Conservation (phyloP, 2,888 invertebrate species). For the Urechis unicinctus region DNA sequence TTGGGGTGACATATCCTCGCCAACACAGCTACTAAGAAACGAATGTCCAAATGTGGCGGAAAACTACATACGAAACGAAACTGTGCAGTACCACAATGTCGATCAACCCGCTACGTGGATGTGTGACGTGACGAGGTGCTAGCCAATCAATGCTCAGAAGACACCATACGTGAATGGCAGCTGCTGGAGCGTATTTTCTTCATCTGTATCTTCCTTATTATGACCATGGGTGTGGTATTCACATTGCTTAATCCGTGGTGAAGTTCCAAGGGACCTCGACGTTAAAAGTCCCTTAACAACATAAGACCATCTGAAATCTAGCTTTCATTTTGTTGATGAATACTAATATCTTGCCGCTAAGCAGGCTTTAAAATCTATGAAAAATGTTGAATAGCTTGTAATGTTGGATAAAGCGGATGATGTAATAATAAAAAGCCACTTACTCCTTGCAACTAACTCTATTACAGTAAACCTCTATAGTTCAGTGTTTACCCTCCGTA, state of each 20-base stretch:
- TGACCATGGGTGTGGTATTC: constrained; percentile 11
- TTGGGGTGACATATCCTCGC: constrained; percentile 3
- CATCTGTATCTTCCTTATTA: constrained; percentile 12
- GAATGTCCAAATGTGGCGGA: neutral
- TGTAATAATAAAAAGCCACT: no score
- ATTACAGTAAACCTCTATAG: no score
- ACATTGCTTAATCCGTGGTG: constrained; percentile 14
- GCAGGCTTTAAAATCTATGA: no score
- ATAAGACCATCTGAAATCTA: no score
- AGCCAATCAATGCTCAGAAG: constrained; percentile 1
- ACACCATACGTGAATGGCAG: constrained; percentile 15
- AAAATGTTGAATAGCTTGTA: no score
- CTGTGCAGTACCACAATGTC: constrained; percentile 14
- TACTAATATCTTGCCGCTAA: no score
- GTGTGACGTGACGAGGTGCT: neutral
- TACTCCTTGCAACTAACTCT: no score
- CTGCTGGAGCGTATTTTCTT: constrained; percentile 19
- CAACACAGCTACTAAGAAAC: neutral
- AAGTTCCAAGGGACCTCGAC: no score
- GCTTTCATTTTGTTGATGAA: no score
- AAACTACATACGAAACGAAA: constrained; percentile 10
- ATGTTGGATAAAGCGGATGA: no score
- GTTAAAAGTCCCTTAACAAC: no score
- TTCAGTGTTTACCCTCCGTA: no score
- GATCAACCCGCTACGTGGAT: constrained; percentile 1